phyloP scores from a whole-genome alignment of 2,888 invertebrate species.

The Phaedon cochleariae region DNA sequence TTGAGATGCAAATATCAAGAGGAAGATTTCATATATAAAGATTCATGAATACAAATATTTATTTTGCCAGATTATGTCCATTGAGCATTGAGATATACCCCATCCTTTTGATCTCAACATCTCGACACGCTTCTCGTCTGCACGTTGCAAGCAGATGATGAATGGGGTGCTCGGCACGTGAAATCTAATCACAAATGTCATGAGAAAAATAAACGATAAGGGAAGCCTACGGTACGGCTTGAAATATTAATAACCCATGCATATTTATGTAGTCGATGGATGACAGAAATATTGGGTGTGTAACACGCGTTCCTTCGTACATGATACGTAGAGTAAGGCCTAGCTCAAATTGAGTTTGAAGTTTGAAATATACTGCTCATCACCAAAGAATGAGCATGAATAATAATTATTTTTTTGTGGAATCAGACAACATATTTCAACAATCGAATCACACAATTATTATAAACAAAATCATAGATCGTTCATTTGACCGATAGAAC shows the following conservation, averaged over 20 bases:
- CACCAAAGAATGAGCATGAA: neutral
- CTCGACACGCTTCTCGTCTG: conserved; percentile 17
- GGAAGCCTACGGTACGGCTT: conserved; percentile 27
- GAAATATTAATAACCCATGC: conserved; percentile 31
- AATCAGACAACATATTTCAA: too few relatives aligned
- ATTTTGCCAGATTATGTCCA: too few relatives aligned
- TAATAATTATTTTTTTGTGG: too few relatives aligned
- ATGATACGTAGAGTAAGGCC: neutral
- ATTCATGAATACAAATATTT: too few relatives aligned
- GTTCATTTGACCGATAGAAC: too few relatives aligned
- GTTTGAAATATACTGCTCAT: neutral
- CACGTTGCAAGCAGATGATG: conserved; percentile 42
- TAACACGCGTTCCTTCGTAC: neutral
- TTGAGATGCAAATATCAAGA: too few relatives aligned
- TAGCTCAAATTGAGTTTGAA: neutral
- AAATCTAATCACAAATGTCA: conserved; percentile 33
- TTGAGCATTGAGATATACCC: too few relatives aligned
- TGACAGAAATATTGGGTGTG: conserved; percentile 25
- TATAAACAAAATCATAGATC: too few relatives aligned
- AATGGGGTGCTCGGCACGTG: conserved; percentile 31
- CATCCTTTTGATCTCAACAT: too few relatives aligned
- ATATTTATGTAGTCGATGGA: conserved; percentile 28
- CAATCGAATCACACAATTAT: too few relatives aligned
- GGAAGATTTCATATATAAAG: too few relatives aligned
- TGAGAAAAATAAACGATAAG: conserved; percentile 30